A percentile compares a stretch with the other conserved stretches of the same genome.
phyloP scores from a whole-genome alignment of 2,797 vertebrate genomes.

The Pterois miles region DNA sequence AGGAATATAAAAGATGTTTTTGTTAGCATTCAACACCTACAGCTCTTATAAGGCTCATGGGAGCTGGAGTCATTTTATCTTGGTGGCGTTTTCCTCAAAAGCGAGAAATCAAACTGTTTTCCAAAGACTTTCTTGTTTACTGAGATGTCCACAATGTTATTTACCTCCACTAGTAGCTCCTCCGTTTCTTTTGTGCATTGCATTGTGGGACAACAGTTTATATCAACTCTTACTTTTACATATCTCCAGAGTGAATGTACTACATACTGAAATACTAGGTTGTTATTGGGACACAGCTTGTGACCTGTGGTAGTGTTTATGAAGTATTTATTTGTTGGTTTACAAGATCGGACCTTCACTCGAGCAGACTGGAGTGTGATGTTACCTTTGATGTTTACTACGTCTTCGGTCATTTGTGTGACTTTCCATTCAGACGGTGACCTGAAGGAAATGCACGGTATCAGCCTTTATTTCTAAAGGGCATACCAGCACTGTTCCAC shows the following conservation, averaged over 20 bases:
- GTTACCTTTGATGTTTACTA: slow-evolving; percentile 27
- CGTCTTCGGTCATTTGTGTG: neutral
- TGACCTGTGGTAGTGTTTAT: neutral
- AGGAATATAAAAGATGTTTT: neutral
- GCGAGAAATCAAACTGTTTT: neutral
- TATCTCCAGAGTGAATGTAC: neutral
- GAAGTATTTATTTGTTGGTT: slow-evolving; percentile 39
- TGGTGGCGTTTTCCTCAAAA: neutral
- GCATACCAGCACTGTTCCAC: slow-evolving; percentile 34
- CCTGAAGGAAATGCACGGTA: slow-evolving; percentile 22
- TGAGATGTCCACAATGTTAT: neutral
- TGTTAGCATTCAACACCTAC: neutral
- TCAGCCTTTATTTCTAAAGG: slow-evolving; percentile 36
- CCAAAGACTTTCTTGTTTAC: slow-evolving; percentile 42
- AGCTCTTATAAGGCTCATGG: neutral
- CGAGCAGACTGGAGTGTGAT: neutral
- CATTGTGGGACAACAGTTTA: neutral
- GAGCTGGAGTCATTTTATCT: neutral
- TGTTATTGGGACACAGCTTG: neutral
- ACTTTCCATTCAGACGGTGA: slow-evolving; percentile 26
- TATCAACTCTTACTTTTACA: neutral
- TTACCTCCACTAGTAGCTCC: neutral
- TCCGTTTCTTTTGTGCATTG: neutral
- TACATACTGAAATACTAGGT: neutral
- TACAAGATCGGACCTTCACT: slow-evolving; percentile 8